Conservation (phyloP, 2,797 vertebrate genomes). For the Chanos chanos region DNA sequence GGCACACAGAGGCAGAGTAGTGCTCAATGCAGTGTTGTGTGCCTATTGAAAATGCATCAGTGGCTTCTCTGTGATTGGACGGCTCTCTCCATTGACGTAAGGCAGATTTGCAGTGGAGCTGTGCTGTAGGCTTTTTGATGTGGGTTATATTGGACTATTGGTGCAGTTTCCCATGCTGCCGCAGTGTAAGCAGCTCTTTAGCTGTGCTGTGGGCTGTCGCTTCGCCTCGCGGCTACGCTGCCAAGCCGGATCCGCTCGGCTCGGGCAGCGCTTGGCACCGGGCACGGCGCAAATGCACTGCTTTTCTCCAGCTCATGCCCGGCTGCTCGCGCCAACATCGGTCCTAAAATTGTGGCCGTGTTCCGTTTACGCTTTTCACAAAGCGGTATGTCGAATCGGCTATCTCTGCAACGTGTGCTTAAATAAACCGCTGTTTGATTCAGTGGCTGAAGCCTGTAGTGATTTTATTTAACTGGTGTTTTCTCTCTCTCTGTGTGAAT, state of each 20-base stretch:
- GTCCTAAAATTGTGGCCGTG: too few species aligned
- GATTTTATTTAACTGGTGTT: neutral
- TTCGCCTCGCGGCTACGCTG: conserved; percentile 27
- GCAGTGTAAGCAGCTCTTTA: conserved; percentile 25
- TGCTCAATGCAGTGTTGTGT: conserved; percentile 45
- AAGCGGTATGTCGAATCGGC: too few species aligned
- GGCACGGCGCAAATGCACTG: too few species aligned
- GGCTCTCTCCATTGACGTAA: conserved; percentile 39
- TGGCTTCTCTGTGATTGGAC: conserved; percentile 42
- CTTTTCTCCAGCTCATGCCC: too few species aligned
- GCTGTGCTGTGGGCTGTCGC: neutral
- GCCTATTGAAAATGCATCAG: conserved; percentile 46
- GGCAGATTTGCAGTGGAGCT: conserved; percentile 26
- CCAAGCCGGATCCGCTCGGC: conserved; percentile 42
- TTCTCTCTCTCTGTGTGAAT: conserved; percentile 6
- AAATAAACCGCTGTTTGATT: conserved; percentile 12
- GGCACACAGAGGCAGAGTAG: conserved; percentile 45
- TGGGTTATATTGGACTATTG: conserved; percentile 45
- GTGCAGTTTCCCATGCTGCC: conserved; percentile 45
- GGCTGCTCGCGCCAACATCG: too few species aligned
- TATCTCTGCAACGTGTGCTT: too few species aligned
- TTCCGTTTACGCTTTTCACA: too few species aligned
- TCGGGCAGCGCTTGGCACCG: conserved; percentile 45
- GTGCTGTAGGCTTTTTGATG: conserved; percentile 40
- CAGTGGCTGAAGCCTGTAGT: conserved; percentile 9